Base-by-base conservation (phyloP, 1,140 invertebrate species). In the Caenorhabditis brenneri region DNA sequence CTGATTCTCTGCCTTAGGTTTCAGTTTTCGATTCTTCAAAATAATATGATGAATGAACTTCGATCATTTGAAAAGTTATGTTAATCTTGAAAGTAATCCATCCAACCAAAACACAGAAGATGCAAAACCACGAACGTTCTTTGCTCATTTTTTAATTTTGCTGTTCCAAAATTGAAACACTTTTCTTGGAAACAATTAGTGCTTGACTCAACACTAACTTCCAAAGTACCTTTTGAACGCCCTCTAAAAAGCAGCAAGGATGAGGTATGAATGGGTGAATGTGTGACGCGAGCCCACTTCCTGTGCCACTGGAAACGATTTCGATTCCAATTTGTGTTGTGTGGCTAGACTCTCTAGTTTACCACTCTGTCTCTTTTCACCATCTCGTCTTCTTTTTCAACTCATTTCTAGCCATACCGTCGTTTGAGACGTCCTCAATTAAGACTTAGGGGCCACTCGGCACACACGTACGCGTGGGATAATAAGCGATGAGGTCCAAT, bases 261-360 rank as follows among this genome's bases (percentile, higher is more conserved):
- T 65, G 58, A 65, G 58, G 58, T 65, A 65, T 33, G 58, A 65
- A 65, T 36, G 58, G 58, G 33, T 36, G 58, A 65, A 65, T 65
- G 65, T 74, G 65, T 74, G 65, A 74, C 65, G 36, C 65, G 36
- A 74, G 65, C n/a, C 36, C 36, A 74, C 65, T 74, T 74, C 65
- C 36, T 74, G 65, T 42, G 65, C 36, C 36, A 74, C 65, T 74
- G 36, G 19, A 74, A 74, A 74, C 65, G 36, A 74, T 74, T 74
- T 74, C 36, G 36, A 74, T 74, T 74, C 36, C 65, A 74, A 42
- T 42, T 74, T 42, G 65, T 74, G 65, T 42, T 74, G 36, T 74
- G 33, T 46, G 36, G 12, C 15, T 7, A 10, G 29, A 12, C 58
- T 74, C 65, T 74, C 65, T 74, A 74, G 46, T 36, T 22, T 22